Evolutionary conservation across 2,113 vertebrate genomes (phyloP).

Genomic region (Hucho hucho): DNA sequence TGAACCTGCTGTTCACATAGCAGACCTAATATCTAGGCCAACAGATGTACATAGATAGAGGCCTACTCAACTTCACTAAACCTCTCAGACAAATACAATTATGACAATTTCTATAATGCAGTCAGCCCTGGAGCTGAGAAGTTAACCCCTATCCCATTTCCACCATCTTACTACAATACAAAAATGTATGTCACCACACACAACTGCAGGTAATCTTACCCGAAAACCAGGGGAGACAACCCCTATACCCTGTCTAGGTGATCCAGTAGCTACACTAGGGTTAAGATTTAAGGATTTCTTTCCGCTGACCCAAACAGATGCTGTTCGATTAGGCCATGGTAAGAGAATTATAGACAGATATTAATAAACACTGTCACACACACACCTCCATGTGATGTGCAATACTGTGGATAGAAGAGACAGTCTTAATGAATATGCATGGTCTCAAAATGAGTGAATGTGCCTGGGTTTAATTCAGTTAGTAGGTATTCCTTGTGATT

Average conservation of each 20-base stretch:
- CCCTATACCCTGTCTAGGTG: constrained; percentile 20
- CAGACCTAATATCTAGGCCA: constrained; percentile 27
- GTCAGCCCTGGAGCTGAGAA: constrained; percentile 23
- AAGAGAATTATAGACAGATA: constrained; percentile 69
- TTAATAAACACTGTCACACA: constrained; percentile 52
- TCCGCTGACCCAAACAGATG: constrained; percentile 44
- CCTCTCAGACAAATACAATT: constrained; percentile 11
- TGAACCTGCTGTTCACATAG: constrained; percentile 16
- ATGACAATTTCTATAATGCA: constrained; percentile 37
- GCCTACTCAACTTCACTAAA: constrained; percentile 35
- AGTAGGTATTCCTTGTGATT: too few relatives aligned
- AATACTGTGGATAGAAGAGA: neutral
- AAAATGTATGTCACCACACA: neutral
- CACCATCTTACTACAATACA: neutral
- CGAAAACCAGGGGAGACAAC: neutral
- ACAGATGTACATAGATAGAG: constrained; percentile 25
- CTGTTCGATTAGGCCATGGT: constrained; percentile 54
- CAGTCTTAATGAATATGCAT: neutral
- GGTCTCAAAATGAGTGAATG: too few relatives aligned
- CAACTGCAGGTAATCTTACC: neutral
- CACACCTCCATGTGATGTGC: constrained; percentile 23
- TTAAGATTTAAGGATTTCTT: constrained; percentile 23
- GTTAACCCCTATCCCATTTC: constrained; percentile 15
- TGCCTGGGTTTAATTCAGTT: too few relatives aligned
- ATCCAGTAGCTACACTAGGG: neutral